Evolutionary conservation across 1,140 invertebrate species (phyloP), one percentile per base, ranked within the genome.

Genomic region (Drosophila ambigua): DNA sequence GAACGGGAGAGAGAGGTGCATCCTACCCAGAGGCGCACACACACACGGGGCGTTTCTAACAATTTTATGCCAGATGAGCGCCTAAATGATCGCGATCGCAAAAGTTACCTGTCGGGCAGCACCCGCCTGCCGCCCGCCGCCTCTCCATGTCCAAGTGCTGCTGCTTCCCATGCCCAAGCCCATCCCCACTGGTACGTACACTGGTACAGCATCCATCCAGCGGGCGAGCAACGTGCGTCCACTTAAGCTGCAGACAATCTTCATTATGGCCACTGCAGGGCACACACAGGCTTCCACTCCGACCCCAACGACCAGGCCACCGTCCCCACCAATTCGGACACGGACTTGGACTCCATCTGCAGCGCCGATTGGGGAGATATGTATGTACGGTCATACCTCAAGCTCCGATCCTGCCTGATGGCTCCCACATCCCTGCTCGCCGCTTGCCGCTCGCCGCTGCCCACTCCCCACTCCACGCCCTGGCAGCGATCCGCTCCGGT

Each of bases 51-150:
- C 89, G 89, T 91, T 91, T 91, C 89, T 91, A 91, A 91, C 90
- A 90, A 90, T 80, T 87, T 90, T 91, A 83, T 91, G 80, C 89
- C 83, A 88, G 88, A 90, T 90, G 88, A 84, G 88, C 79, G 88
- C 71, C 71, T 90, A 84, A 88, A 78, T 89, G 83, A 88, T 88
- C 84, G 79, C 76, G 84, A 89, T 88, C 81, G 45, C 60, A 24
- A 7, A 45, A 64, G 65, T 83, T 76, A 65, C 64, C 76, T 76
- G 66, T 66, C 64, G 43, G 60, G 50, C 44, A 23, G 35, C 49
- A 59, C 31, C 35, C 45, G 57, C 20, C 35, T 31, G 5, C 26
- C 46, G 20, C 20, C 20, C 13, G 53, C 41, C 24, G 24, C 24
- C 26, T 26, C 5, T 6, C 26, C 26, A 6, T 26, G 26, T 0